A percentile compares a stretch with the other conserved stretches of the same genome.
These are phyloP conservation scores for Platypus cylindrus DNA, from an alignment of 2,888 invertebrate species.

Conservation along the genomic window DNA sequence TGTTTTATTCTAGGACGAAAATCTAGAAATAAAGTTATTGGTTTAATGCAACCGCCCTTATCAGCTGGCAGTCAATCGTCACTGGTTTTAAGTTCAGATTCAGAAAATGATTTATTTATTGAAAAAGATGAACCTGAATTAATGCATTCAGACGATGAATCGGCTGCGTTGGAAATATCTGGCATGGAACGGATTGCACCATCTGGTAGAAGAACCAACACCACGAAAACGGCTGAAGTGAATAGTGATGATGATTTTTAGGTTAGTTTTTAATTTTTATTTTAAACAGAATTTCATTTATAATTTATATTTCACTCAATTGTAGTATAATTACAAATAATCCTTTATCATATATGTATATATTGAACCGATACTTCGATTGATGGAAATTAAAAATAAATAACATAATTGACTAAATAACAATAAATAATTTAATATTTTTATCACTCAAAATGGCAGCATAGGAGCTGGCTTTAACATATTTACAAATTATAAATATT, in stretches of 20 bases:
- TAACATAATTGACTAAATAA: conserved; percentile 9
- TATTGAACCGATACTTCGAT: no score
- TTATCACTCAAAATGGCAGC: conserved; percentile 21
- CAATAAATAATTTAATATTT: no score
- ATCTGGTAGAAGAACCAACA: conserved; percentile 28
- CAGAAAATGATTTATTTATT: conserved; percentile 33
- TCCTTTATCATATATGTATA: no score
- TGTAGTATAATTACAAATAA: no score
- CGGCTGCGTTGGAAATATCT: conserved; percentile 31
- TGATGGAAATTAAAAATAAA: no score
- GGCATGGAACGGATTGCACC: conserved; percentile 26
- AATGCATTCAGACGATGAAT: conserved; percentile 33
- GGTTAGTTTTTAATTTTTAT: conserved; percentile 1
- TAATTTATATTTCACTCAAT: no score
- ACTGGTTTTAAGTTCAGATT: conserved; percentile 29
- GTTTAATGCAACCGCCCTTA: conserved; percentile 27
- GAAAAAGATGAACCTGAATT: conserved; percentile 34
- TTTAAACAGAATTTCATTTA: no score
- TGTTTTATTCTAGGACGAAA: conserved; percentile 24
- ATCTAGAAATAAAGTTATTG: conserved; percentile 23
- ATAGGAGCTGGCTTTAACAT: conserved; percentile 17
- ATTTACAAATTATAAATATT: no score
- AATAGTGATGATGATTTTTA: conserved; percentile 33
- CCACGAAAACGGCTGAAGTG: conserved; percentile 26
- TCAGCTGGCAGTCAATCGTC: conserved; percentile 30